A percentile compares a stretch with the other conserved stretches of the same genome.
Conservation (phyloP, 2,797 vertebrate genomes). For the Rhinella marina region DNA sequence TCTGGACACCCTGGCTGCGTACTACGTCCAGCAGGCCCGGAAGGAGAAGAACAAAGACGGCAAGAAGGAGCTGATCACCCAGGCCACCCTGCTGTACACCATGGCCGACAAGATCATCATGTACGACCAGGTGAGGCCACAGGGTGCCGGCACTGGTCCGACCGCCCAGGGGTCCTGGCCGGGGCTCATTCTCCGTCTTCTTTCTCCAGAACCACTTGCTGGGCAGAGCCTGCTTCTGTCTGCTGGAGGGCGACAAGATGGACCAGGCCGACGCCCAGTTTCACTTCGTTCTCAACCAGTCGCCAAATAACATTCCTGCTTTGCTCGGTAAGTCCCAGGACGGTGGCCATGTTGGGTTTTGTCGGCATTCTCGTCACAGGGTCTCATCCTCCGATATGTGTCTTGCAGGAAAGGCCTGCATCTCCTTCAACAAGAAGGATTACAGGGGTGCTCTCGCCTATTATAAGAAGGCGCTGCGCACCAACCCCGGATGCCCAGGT, state of each 20-base stretch:
- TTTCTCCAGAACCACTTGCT: conserved; percentile 90
- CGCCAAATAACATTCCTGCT: conserved; percentile 98
- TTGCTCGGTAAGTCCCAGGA: conserved; percentile 82
- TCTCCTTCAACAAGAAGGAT: conserved; percentile 99
- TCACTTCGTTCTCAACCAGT: conserved; percentile 98
- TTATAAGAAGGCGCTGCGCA: conserved; percentile 97
- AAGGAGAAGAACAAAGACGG: conserved; percentile 99
- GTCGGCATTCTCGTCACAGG: rapidly evolving
- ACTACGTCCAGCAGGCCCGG: conserved; percentile 97
- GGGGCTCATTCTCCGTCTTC: not conserved
- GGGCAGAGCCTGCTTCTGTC: conserved; percentile 98
- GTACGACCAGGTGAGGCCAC: conserved; percentile 93
- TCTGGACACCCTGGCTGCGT: conserved; percentile 94
- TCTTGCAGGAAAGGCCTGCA: conserved; percentile 94
- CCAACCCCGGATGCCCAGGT: conserved; percentile 98
- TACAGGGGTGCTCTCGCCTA: conserved; percentile 97
- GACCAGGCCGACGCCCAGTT: conserved; percentile 98
- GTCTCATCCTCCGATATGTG: not conserved
- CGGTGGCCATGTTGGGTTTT: not conserved
- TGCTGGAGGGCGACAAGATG: conserved; percentile 99
- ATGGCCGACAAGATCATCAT: conserved; percentile 99
- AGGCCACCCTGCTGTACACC: conserved; percentile 95
- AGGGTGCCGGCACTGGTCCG: no score
- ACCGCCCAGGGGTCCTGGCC: no score
- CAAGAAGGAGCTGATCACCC: conserved; percentile 98